A percentile compares a stretch with the other conserved stretches of the same genome.
These are phyloP conservation scores for Balanococcus diminutus DNA, from an alignment of 2,888 invertebrate species.

Conservation along the genomic window DNA sequence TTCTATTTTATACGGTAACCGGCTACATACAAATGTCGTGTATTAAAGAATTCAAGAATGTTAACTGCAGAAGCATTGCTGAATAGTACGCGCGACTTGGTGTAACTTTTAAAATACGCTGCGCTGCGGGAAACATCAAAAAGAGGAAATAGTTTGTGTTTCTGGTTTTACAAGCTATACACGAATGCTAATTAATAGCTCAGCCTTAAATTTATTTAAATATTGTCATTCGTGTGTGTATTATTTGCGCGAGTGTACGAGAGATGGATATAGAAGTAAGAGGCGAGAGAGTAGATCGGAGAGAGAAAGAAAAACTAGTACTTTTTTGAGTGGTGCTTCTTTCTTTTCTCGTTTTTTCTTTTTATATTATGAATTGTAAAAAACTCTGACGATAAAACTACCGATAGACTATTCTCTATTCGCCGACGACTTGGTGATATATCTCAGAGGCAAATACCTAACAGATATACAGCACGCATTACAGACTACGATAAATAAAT, in stretches of 20 bases:
- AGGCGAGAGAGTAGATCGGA: too few species aligned
- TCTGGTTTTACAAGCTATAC: slow-evolving; percentile 32
- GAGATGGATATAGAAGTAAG: too few species aligned
- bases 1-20: not conserved
- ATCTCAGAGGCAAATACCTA: too few species aligned
- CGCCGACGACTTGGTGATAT: too few species aligned
- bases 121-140: slow-evolving; percentile 19
- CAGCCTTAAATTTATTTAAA: slow-evolving; percentile 35
- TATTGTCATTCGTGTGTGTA: not conserved
- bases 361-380: too few species aligned
- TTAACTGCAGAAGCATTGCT: not conserved
- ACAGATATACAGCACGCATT: too few species aligned
- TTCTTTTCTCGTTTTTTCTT: too few species aligned
- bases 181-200: slow-evolving; percentile 39
- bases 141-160: slow-evolving; percentile 29
- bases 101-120: slow-evolving; percentile 7
- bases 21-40: not conserved
- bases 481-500: too few species aligned
- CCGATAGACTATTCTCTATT: too few species aligned
- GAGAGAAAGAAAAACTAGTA: too few species aligned
- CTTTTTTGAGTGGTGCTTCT: too few species aligned
- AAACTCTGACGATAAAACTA: too few species aligned
- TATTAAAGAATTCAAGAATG: slow-evolving; percentile 21
- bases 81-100: not conserved
- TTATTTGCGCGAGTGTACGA: not conserved